phyloP scores from a whole-genome alignment of 1,140 invertebrate genomes.

The Drosophila tropicalis region DNA sequence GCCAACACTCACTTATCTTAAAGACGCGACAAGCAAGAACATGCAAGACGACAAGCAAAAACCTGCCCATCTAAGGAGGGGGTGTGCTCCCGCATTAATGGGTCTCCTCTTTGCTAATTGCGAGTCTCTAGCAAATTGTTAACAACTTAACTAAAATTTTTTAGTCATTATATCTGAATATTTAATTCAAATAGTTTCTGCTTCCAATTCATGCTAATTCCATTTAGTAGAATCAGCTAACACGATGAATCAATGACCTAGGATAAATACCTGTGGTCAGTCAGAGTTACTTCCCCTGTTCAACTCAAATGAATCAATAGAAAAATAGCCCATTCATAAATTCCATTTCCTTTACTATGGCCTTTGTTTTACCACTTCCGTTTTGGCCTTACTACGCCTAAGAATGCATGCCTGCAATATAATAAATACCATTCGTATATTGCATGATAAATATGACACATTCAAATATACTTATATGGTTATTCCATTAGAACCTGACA shows the following conservation, averaged over 20 bases:
- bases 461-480: constrained; percentile 13
- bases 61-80: too few relatives aligned
- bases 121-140: too few relatives aligned
- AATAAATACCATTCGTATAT: constrained; percentile 56
- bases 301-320: constrained; percentile 47
- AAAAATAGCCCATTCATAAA: constrained; percentile 55
- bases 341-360: constrained; percentile 41
- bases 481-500: not conserved
- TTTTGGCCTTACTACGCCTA: constrained; percentile 17
- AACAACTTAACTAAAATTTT: too few relatives aligned
- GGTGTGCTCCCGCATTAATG: too few relatives aligned
- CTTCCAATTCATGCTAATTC: too few relatives aligned
- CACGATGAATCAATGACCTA: constrained; percentile 46
- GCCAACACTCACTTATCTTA: not conserved
- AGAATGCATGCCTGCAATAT: constrained; percentile 54
- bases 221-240: too few relatives aligned
- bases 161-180: too few relatives aligned
- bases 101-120: too few relatives aligned
- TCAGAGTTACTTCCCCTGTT: not conserved
- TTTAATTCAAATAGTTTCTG: not conserved
- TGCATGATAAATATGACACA: constrained; percentile 58
- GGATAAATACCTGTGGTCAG: constrained; percentile 25
- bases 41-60: not conserved
- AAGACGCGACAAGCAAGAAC: not conserved
- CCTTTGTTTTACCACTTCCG: constrained; percentile 38